Evolutionary conservation across 2,888 invertebrate species (phyloP).

Genomic region (Melieria crassipennis): DNA sequence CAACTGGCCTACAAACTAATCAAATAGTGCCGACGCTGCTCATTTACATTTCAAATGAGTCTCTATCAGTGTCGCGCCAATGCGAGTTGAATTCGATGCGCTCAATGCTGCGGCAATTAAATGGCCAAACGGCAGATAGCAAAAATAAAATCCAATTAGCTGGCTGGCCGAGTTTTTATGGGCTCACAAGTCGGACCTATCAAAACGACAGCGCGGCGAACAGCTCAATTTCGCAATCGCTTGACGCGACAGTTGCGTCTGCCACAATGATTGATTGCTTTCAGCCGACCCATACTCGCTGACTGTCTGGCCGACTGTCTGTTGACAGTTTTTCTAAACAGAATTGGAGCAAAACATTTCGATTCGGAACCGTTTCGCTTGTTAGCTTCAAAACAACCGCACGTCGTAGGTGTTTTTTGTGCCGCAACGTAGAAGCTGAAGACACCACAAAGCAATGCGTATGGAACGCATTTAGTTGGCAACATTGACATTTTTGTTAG

Average conservation of each 20-base stretch:
- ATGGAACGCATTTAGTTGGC: not conserved
- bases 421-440: too few relatives aligned
- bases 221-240: not conserved
- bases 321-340: not conserved
- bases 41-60: too few relatives aligned
- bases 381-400: conserved; percentile 35
- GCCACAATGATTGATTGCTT: conserved; percentile 29
- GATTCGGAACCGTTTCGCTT: conserved; percentile 24
- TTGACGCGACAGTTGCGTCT: not conserved
- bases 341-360: conserved; percentile 16
- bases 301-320: not conserved
- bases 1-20: too few relatives aligned
- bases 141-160: not conserved
- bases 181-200: too few relatives aligned
- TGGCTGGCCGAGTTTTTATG: not conserved
- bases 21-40: too few relatives aligned
- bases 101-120: not conserved
- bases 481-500: conserved; percentile 44
- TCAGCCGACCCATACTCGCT: not conserved
- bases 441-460: too few relatives aligned
- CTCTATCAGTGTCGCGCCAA: too few relatives aligned
- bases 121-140: not conserved
- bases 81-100: not conserved
- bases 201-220: not conserved
- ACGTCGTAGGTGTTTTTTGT: not conserved